Evolutionary conservation across 2,888 invertebrate species (phyloP).

Genomic region (Unio delphinus): DNA sequence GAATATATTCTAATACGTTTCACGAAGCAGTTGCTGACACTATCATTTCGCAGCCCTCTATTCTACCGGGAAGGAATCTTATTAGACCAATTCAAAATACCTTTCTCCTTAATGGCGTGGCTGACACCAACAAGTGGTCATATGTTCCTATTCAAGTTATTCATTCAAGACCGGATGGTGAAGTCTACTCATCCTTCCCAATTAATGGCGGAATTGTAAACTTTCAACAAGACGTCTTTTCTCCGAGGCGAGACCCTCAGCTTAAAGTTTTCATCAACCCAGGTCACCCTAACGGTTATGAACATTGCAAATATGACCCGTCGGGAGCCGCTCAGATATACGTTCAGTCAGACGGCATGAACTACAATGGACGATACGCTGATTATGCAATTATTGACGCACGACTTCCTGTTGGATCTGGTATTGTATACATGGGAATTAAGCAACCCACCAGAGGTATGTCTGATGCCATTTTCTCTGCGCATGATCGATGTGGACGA

Average conservation of each 20-base stretch:
- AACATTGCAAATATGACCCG: too few relatives aligned
- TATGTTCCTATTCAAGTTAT: conserved; percentile 50
- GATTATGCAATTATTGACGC: conserved; percentile 50
- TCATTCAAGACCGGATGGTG: conserved; percentile 16
- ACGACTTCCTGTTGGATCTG: conserved; percentile 39
- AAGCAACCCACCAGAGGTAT: conserved; percentile 16
- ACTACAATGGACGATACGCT: conserved; percentile 50
- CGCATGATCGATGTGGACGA: conserved; percentile 51
- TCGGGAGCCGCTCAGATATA: conserved; percentile 34
- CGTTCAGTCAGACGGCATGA: conserved; percentile 48
- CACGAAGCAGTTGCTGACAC: too few relatives aligned
- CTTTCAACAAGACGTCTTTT: too few relatives aligned
- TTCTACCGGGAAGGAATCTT: too few relatives aligned
- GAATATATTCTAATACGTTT: too few relatives aligned
- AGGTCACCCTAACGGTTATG: not conserved
- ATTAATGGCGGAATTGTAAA: not conserved
- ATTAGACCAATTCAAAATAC: conserved; percentile 36
- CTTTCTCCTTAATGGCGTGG: conserved; percentile 41
- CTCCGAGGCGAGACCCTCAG: too few relatives aligned
- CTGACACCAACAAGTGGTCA: conserved; percentile 46
- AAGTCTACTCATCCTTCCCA: conserved; percentile 1
- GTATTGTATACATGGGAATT: conserved; percentile 46
- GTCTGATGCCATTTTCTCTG: conserved; percentile 38
- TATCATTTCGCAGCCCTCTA: too few relatives aligned
- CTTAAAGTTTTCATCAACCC: not conserved